phyloP scores from a whole-genome alignment of 2,113 vertebrate species.

The Hyaena hyaena region DNA sequence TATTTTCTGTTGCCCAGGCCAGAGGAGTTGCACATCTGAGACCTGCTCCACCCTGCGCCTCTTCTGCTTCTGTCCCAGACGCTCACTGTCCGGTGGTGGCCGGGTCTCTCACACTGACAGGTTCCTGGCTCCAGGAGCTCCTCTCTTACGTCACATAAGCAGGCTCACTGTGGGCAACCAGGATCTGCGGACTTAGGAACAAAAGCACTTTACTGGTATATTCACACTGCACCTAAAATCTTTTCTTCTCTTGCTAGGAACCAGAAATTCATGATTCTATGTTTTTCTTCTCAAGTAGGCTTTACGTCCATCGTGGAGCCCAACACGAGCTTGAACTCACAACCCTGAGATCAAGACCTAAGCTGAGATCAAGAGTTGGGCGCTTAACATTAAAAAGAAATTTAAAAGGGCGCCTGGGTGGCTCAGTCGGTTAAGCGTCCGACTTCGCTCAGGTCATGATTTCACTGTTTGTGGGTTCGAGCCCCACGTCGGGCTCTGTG shows the following conservation, averaged over 20 bases:
- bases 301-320: too few relatives aligned
- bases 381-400: too few relatives aligned
- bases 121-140: neutral
- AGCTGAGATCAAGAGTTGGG: too few relatives aligned
- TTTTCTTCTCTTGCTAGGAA: neutral
- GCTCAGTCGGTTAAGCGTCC: too few relatives aligned
- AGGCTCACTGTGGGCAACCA: neutral
- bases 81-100: neutral
- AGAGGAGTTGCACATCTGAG: neutral
- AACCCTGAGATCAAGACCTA: too few relatives aligned
- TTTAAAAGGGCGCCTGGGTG: too few relatives aligned
- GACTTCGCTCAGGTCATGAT: too few relatives aligned
- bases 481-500: too few relatives aligned
- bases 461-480: too few relatives aligned
- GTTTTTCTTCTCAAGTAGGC: too few relatives aligned
- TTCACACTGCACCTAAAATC: neutral
- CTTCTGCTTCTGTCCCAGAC: neutral
- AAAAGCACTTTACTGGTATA: neutral
- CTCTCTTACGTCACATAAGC: neutral
- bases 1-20: neutral
- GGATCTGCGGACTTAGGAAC: neutral
- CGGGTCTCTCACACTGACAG: neutral
- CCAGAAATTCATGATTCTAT: neutral
- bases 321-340: too few relatives aligned
- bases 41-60: neutral